Conservation (phyloP, 2,888 invertebrate species). For the Tetramorium bicarinatum region DNA sequence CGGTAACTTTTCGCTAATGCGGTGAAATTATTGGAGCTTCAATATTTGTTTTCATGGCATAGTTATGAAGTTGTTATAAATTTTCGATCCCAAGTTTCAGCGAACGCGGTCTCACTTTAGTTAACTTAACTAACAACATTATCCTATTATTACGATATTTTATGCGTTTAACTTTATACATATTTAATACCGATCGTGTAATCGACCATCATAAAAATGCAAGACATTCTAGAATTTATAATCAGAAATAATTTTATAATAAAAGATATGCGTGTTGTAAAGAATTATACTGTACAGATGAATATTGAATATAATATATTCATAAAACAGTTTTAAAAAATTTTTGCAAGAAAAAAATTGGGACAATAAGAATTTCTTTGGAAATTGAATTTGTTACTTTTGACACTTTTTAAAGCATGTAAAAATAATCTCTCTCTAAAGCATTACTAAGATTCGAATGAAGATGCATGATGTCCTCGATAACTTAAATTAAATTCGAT, state of each 20-base stretch:
- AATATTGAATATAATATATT: not conserved
- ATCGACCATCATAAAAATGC: not conserved
- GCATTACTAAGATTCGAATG: not conserved
- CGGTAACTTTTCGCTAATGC: slow-evolving; percentile 3
- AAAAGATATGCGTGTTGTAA: not conserved
- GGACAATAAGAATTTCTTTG: not conserved
- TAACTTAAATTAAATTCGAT: slow-evolving; percentile 27
- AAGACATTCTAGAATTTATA: not conserved
- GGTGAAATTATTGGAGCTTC: slow-evolving; percentile 25
- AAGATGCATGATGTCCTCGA: not conserved
- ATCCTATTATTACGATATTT: slow-evolving; percentile 21
- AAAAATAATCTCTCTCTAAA: not conserved
- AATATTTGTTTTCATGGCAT: slow-evolving; percentile 31
- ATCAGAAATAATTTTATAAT: not conserved
- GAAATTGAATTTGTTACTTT: not conserved
- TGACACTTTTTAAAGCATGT: not conserved
- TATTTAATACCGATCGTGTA: not conserved
- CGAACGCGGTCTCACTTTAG: slow-evolving; percentile 1
- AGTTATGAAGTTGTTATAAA: slow-evolving; percentile 41
- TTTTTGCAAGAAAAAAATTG: not conserved
- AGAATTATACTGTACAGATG: not conserved
- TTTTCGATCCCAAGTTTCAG: slow-evolving; percentile 30
- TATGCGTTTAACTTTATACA: not conserved
- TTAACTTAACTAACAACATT: slow-evolving; percentile 20
- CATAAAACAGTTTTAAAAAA: not conserved